phyloP scores from a whole-genome alignment of 2,113 vertebrate genomes.

The Oncorhynchus nerka region DNA sequence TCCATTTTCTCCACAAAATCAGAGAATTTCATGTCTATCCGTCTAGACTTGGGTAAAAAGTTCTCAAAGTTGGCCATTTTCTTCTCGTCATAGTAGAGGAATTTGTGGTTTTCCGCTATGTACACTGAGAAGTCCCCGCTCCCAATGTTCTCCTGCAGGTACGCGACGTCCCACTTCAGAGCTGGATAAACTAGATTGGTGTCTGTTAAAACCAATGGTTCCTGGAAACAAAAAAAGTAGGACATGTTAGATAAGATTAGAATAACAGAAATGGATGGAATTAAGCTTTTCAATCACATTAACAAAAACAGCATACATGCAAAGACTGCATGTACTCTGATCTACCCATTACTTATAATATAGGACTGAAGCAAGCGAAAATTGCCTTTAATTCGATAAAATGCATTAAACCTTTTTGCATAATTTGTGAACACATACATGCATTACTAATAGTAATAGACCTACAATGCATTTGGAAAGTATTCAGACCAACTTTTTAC shows the following conservation, averaged over 20 bases:
- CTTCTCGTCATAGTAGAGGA: constrained; percentile 98
- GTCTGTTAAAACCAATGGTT: constrained; percentile 95
- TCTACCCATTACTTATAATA: no score
- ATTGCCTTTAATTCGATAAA: no score
- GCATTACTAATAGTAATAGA: no score
- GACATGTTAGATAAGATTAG: not conserved
- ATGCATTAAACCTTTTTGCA: no score
- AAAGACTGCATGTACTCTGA: no score
- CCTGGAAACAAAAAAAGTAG: constrained; percentile 67
- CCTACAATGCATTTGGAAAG: no score
- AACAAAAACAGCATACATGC: no score
- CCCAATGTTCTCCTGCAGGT: constrained; percentile 96
- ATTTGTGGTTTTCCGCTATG: constrained; percentile 91
- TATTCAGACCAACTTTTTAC: no score
- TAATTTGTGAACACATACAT: no score
- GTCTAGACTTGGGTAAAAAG: constrained; percentile 90
- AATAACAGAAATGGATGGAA: no score
- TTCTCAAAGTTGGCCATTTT: constrained; percentile 94
- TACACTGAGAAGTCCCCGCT: constrained; percentile 97
- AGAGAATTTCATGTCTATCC: constrained; percentile 94
- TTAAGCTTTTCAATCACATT: no score
- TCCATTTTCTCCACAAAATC: constrained; percentile 92
- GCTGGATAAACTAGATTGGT: constrained; percentile 95
- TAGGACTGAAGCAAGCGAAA: no score
- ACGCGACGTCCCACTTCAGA: constrained; percentile 94